phyloP scores from a whole-genome alignment of 1,140 invertebrate species.

The Steinernema khuongi region DNA sequence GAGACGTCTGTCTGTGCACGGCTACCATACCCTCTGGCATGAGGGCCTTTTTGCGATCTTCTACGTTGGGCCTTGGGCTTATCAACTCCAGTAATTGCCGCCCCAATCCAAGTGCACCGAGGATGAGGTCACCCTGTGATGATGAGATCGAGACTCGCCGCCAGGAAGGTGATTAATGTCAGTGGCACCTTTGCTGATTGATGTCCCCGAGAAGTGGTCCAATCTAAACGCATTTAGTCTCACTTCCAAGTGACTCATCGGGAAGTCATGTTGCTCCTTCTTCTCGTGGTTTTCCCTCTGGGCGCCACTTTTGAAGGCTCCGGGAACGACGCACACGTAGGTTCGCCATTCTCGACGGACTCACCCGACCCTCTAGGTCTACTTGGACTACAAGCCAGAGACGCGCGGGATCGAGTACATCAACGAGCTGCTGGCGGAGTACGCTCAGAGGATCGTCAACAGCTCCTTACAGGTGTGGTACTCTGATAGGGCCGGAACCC shows the following conservation, averaged over 20 bases:
- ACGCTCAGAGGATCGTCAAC: not conserved
- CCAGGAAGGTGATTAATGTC: not conserved
- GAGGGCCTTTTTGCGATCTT: too few relatives aligned
- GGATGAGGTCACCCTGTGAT: not conserved
- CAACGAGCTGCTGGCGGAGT: not conserved
- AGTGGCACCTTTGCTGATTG: not conserved
- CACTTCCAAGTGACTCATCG: not conserved
- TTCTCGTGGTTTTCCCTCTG: not conserved
- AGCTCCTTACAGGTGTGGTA: not conserved
- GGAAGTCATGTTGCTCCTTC: not conserved
- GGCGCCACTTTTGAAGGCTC: not conserved
- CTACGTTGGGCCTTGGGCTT: too few relatives aligned
- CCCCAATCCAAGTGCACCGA: too few relatives aligned
- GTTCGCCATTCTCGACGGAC: not conserved
- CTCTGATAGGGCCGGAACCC: not conserved
- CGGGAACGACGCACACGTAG: not conserved
- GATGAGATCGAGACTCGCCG: not conserved
- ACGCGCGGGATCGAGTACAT: not conserved
- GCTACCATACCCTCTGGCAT: too few relatives aligned
- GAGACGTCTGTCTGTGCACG: too few relatives aligned
- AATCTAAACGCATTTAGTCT: not conserved
- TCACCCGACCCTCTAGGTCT: not conserved
- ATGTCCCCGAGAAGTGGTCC: not conserved
- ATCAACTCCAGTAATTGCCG: too few relatives aligned
- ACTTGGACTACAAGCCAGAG: constrained; percentile 7